A percentile compares a stretch with the other conserved stretches of the same genome.
These are phyloP conservation scores for Sycophaga agraensis DNA, from an alignment of 1,140 invertebrate species.

Conservation along the genomic window DNA sequence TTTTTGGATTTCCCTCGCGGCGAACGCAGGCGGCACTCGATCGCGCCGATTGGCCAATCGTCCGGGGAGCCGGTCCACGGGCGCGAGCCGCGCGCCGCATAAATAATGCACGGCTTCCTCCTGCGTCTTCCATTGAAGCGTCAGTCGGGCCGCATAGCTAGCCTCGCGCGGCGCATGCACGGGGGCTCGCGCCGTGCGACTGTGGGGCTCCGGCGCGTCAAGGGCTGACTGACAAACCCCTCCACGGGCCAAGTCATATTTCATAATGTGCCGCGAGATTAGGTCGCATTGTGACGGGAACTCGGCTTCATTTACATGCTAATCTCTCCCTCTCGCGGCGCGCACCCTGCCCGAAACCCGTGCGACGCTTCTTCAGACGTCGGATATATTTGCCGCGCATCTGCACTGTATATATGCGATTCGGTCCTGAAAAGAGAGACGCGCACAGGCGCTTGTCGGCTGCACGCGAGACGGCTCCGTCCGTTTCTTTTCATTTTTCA, in stretches of 20 bases:
- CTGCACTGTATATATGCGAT: not conserved
- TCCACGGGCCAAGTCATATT: constrained; percentile 46
- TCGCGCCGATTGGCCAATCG: too few relatives aligned
- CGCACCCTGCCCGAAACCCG: not conserved
- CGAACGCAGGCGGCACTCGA: too few relatives aligned
- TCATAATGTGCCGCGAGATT: constrained; percentile 50
- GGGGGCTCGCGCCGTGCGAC: not conserved
- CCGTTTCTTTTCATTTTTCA: too few relatives aligned
- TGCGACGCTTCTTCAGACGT: constrained; percentile 11
- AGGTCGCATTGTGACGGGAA: constrained; percentile 44
- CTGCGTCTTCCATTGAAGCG: too few relatives aligned
- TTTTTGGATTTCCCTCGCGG: too few relatives aligned
- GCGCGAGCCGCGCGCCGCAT: too few relatives aligned
- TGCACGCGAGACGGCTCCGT: not conserved
- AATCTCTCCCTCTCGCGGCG: constrained; percentile 34
- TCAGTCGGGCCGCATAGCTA: too few relatives aligned
- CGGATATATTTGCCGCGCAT: constrained; percentile 12
- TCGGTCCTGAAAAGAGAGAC: constrained; percentile 1
- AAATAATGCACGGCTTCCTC: too few relatives aligned
- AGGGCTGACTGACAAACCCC: constrained; percentile 44
- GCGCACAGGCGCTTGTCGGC: not conserved
- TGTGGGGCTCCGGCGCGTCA: constrained; percentile 14
- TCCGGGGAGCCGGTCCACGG: too few relatives aligned
- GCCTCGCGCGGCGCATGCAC: too few relatives aligned
- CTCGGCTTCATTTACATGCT: constrained; percentile 48